phyloP scores from a whole-genome alignment of 2,888 invertebrate genomes.

The Sacculina carcini region DNA sequence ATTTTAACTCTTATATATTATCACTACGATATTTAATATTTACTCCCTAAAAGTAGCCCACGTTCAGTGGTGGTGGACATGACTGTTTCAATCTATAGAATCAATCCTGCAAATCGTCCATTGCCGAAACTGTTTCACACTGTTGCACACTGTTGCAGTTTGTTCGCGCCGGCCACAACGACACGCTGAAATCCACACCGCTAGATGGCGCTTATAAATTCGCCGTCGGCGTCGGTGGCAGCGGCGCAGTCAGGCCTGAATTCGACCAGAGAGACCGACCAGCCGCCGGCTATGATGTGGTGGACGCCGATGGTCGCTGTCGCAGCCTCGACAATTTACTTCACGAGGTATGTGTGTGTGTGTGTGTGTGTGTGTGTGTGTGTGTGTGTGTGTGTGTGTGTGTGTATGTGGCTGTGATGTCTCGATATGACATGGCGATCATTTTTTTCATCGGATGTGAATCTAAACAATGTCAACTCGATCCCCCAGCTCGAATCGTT shows the following conservation, averaged over 20 bases:
- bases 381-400: neutral
- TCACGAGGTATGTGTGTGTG: constrained; percentile 9
- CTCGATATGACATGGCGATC: no score
- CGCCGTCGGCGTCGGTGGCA: neutral
- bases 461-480: no score
- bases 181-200: neutral
- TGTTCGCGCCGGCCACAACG: neutral
- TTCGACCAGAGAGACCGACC: neutral
- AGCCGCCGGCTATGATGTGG: neutral
- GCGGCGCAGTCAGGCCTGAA: neutral
- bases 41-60: no score
- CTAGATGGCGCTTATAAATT: neutral
- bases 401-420: neutral
- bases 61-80: no score
- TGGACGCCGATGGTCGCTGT: constrained; percentile 18
- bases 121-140: no score
- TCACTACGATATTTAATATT: no score
- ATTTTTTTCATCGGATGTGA: no score
- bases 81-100: no score
- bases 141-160: no score
- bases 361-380: neutral
- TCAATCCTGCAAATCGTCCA: no score
- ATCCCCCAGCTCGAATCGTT: no score
- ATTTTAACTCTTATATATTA: no score
- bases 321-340: constrained; percentile 55